Evolutionary conservation across 2,888 invertebrate species (phyloP).

Genomic region (Synergus laeviventris): DNA sequence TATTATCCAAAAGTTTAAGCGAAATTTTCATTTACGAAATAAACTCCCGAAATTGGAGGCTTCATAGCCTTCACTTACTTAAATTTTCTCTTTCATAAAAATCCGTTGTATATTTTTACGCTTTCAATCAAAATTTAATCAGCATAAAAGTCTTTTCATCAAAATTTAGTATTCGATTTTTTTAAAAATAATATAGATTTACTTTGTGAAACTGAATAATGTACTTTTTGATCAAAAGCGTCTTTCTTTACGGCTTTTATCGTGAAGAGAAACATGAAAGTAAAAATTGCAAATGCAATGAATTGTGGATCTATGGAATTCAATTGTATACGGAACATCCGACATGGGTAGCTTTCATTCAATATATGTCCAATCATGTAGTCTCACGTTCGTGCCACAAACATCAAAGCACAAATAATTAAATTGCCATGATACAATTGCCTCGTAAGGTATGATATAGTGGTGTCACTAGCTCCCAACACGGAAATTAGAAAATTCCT

Average conservation of each 20-base stretch:
- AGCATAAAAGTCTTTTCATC: not conserved
- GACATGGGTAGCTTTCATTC: slow-evolving; percentile 11
- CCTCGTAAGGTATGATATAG: slow-evolving; percentile 23
- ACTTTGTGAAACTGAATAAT: too few species aligned
- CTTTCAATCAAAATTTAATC: slow-evolving; percentile 33
- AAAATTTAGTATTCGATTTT: not conserved
- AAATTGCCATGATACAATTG: slow-evolving; percentile 23
- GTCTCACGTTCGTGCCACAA: slow-evolving; percentile 13
- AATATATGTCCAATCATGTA: slow-evolving; percentile 16
- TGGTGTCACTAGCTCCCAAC: slow-evolving; percentile 5
- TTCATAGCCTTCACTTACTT: not conserved
- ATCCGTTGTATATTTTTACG: not conserved
- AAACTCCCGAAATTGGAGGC: slow-evolving; percentile 32
- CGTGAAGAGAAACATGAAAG: not conserved
- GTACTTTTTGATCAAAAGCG: not conserved
- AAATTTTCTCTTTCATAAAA: slow-evolving; percentile 4
- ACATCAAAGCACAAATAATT: slow-evolving; percentile 22
- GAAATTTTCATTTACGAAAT: slow-evolving; percentile 13
- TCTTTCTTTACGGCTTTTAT: not conserved
- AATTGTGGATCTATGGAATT: slow-evolving; percentile 21
- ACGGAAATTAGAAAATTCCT: slow-evolving; percentile 1
- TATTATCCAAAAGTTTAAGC: slow-evolving; percentile 34
- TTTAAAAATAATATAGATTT: not conserved
- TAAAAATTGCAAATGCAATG: not conserved
- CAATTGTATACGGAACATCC: slow-evolving; percentile 14